Evolutionary conservation across 2,113 vertebrate species (phyloP).

Genomic region (Perognathus longimembris): DNA sequence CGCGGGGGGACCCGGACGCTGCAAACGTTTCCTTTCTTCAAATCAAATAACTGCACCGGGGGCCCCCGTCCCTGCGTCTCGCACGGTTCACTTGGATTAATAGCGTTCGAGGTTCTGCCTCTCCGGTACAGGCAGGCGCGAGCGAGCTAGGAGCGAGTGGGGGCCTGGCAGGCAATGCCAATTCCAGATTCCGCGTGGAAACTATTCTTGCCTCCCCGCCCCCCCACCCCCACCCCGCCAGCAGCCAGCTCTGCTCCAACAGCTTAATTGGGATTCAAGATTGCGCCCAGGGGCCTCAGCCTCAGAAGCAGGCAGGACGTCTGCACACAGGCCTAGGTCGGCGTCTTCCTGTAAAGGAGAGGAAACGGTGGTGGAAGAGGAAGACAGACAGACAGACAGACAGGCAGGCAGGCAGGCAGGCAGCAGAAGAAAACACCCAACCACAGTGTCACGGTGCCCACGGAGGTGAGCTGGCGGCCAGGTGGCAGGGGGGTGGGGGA

Average conservation of each 20-base stretch:
- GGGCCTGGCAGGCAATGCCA: conserved; percentile 59
- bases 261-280: conserved; percentile 86
- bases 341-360: conserved; percentile 76
- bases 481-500: not conserved
- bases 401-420: not conserved
- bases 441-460: conserved; percentile 27
- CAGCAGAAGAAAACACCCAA: conserved; percentile 44
- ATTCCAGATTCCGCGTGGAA: conserved; percentile 78
- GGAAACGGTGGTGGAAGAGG: conserved; percentile 67
- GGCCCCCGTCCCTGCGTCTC: conserved; percentile 66
- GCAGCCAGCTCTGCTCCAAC: conserved; percentile 69
- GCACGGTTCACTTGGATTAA: conserved; percentile 83
- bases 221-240: not conserved
- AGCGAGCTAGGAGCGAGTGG: not conserved
- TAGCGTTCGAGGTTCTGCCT: conserved; percentile 80
- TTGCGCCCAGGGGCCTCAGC: conserved; percentile 70
- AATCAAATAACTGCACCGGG: conserved; percentile 76
- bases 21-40: conserved; percentile 71
- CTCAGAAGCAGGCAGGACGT: conserved; percentile 69
- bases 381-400: not conserved
- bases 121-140: conserved; percentile 63
- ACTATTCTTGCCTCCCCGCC: conserved; percentile 74
- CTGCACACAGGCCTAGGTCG: conserved; percentile 74
- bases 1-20: conserved; percentile 60
- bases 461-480: not conserved